Percentiles rank a stretch among this genome's conserved stretches.
These are phyloP conservation scores for Drosophila micromelanica DNA, from an alignment of 1,140 invertebrate genomes.

Conservation along the genomic window DNA sequence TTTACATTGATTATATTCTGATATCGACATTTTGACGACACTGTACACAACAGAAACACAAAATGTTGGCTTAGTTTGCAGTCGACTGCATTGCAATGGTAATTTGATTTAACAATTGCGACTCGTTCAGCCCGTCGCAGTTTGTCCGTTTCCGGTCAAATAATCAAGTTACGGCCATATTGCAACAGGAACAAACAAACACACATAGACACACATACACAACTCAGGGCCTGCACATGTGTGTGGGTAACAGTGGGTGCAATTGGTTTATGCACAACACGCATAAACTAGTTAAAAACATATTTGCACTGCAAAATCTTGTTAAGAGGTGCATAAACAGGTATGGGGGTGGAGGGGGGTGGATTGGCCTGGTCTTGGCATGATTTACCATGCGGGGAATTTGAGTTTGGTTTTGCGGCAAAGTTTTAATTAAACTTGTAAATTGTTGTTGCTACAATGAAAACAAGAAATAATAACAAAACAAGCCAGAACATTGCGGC, in stretches of 20 bases:
- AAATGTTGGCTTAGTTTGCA: conserved; percentile 15
- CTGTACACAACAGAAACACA: conserved; percentile 6
- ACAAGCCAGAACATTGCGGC: not conserved
- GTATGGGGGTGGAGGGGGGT: not conserved
- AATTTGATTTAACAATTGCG: conserved; percentile 56
- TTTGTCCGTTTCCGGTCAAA: conserved; percentile 48
- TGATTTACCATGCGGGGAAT: not conserved
- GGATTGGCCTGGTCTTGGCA: not conserved
- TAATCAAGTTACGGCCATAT: not conserved
- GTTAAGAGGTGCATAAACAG: conserved; percentile 17
- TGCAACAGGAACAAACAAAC: conserved; percentile 7
- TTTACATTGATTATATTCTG: not conserved
- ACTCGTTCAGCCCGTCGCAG: conserved; percentile 41
- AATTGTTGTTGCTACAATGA: conserved; percentile 55
- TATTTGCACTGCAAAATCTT: conserved; percentile 58
- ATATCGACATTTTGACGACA: conserved; percentile 4
- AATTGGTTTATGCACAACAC: conserved; percentile 60
- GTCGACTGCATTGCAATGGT: conserved; percentile 30
- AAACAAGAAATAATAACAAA: conserved; percentile 37
- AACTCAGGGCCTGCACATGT: not conserved
- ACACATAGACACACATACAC: conserved; percentile 9
- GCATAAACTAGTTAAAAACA: conserved; percentile 70
- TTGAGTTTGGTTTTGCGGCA: conserved; percentile 49
- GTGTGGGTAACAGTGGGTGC: conserved; percentile 25
- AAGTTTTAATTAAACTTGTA: conserved; percentile 79